A percentile compares a stretch with the other conserved stretches of the same genome.
Evolutionary conservation across 2,113 vertebrate genomes (phyloP).

Genomic region (Microtus richardsoni): DNA sequence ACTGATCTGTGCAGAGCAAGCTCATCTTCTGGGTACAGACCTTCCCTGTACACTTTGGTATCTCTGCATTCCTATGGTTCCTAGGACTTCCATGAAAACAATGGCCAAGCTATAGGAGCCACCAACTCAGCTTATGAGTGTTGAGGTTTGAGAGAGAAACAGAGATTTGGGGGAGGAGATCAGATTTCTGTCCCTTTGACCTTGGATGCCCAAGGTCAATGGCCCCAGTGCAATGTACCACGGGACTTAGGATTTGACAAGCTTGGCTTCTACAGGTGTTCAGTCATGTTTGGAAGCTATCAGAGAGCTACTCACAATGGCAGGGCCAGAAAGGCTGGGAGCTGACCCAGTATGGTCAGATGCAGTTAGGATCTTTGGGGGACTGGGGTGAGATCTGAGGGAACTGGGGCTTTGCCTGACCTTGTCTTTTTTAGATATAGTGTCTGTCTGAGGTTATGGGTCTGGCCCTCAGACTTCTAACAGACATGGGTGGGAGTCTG

Average conservation of each 20-base stretch:
- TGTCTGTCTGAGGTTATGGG: background rate
- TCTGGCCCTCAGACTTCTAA: background rate
- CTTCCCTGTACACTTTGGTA: fast-evolving
- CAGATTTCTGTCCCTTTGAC: too few species aligned
- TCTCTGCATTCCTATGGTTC: background rate
- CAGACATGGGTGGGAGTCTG: background rate
- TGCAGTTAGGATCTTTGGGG: background rate
- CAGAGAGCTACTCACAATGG: background rate
- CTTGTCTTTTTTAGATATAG: too few species aligned
- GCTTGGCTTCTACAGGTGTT: background rate
- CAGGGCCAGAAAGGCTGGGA: background rate
- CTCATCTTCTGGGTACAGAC: background rate
- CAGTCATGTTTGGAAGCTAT: background rate
- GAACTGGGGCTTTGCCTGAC: background rate
- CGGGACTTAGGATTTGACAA: background rate
- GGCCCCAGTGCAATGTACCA: background rate
- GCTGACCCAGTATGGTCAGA: background rate
- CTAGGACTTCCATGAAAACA: too few species aligned
- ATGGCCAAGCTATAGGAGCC: fast-evolving
- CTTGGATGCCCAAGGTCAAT: background rate
- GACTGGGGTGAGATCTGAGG: background rate
- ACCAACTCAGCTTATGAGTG: background rate
- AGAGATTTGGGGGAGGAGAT: background rate
- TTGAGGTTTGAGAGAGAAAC: too few species aligned
- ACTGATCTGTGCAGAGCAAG: fast-evolving